A percentile compares a stretch with the other conserved stretches of the same genome.
These are phyloP conservation scores for Mythimna impura DNA, from an alignment of 2,888 invertebrate species.

Conservation along the genomic window DNA sequence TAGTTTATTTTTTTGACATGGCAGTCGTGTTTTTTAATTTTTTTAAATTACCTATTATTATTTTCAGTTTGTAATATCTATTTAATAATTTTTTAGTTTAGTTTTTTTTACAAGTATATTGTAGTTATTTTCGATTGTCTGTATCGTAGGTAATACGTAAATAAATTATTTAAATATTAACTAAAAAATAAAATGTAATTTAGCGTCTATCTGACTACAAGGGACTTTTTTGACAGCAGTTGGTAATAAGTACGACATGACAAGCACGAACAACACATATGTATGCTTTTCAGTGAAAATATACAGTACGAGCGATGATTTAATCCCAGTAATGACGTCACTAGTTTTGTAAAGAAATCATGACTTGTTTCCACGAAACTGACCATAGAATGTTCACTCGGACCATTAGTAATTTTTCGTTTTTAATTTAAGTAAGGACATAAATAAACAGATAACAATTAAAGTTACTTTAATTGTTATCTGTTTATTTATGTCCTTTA, in stretches of 20 bases:
- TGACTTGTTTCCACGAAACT: not conserved
- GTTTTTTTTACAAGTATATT: too few species aligned
- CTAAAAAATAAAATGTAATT: too few species aligned
- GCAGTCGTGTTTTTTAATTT: too few species aligned
- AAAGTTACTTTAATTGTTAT: conserved; percentile 19
- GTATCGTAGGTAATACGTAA: too few species aligned
- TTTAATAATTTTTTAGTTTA: too few species aligned
- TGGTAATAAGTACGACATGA: not conserved
- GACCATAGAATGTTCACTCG: not conserved
- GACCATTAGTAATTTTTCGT: not conserved
- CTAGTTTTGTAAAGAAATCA: not conserved
- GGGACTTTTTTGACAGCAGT: not conserved
- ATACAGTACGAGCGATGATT: not conserved
- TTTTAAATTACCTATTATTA: too few species aligned
- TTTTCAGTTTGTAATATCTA: too few species aligned
- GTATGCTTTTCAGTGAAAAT: not conserved
- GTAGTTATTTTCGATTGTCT: too few species aligned
- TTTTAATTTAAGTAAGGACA: conserved; percentile 1
- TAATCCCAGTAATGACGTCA: not conserved
- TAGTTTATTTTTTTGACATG: too few species aligned
- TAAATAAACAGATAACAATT: too few species aligned
- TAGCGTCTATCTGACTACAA: too few species aligned
- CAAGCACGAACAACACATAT: not conserved
- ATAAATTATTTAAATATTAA: too few species aligned
- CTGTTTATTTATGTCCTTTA: conserved; percentile 10